Evolutionary conservation across 1,140 invertebrate species (phyloP), one percentile per base, ranked within the genome.

Genomic region (Odontomachus brunneus): DNA sequence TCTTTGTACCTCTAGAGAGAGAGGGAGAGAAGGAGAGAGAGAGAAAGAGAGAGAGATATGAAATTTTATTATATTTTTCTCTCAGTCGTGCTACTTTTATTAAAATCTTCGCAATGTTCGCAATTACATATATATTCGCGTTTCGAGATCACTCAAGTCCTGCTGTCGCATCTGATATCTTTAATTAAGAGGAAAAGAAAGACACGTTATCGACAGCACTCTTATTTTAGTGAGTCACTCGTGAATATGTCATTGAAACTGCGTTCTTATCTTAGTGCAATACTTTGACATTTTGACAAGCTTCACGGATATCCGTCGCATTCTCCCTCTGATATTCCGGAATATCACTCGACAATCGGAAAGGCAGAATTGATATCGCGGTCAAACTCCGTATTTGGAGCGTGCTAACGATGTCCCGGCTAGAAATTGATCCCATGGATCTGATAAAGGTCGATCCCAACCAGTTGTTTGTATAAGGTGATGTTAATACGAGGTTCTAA

Each of bases 221-320:
- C 0, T 44, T 44, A 11, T 44, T 44, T 11, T 7, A 44, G 9
- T 7, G 38, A 44, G 9, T 3, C 38, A 11, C 38, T 11, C 9
- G 38, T 11, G 38, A 44, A 44, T 11, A 11, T 44, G 38, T 44
- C 12, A 76, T 76, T 15, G 22, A 33, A 66, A 51, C 60, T 14
- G 22, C 38, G 1, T 59, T 59, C 57, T 76, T 66, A 51, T 75
- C 29, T 65, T 12, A 29, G 26, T 17, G 22, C 19, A 33, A 38
- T 44, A 22, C n/a, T 59, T 29, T 76, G 26, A 66, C 74, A 76
- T 76, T 76, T 33, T 66, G n/a, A 24, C 48, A 0, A n/a, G n/a
- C 4, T n/a, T 66, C 65, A 22, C n/a, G 65, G n/a, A 29, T n/a
- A 65, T 33, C 26, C 74, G n/a, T 76, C 53, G 33, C 26, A 11